Base-by-base conservation (phyloP, 1,140 invertebrate genomes). In the Bombus picipes region DNA sequence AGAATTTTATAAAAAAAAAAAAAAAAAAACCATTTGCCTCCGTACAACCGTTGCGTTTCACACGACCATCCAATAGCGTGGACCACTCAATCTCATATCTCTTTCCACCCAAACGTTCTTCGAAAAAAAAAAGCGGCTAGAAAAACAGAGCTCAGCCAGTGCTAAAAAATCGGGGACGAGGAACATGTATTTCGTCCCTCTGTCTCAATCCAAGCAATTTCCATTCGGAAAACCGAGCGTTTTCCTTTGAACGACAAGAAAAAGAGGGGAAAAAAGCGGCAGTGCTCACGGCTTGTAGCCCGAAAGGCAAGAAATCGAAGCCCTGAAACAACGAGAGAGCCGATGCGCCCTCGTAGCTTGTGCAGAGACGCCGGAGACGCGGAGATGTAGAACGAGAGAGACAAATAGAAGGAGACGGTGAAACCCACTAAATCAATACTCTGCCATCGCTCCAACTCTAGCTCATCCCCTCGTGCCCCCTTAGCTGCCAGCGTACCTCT, bases 371-470 rank as follows among this genome's bases (percentile, higher is more conserved):
- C 72, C 76, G 82, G 89, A 90, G 89, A 88, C 83, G 88, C 84
- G 83, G 81, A 90, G 89, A 88, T 88, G 86, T 90, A 90, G 83
- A 90, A 88, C 87, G 89, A 91, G 89, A 86, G 89, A 87, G 89
- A 90, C 93, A 95, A 95, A 95, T 95, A 94, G 94, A 95, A 95
- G 93, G 94, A 95, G 94, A 95, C 92, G 94, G 94, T 92, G 93
- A 94, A 95, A 94, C 94, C 94, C 94, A 95, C 95, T 95, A 95
- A 95, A 95, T 95, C 95, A 95, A 95, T 95, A 95, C 95, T 95
- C 95, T 95, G 94, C 94, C 95, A 95, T 95, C 95, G 94, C 94
- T 95, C 94, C 92, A 92, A 95, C 93, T 94, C 92, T 89, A 91
- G 92, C 91, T 94, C 92, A 93, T 93, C 92, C 94, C 94, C 94